Percentiles rank a stretch among this genome's conserved stretches.
Evolutionary conservation across 2,888 invertebrate genomes (phyloP).

Genomic region (Neria commutata): DNA sequence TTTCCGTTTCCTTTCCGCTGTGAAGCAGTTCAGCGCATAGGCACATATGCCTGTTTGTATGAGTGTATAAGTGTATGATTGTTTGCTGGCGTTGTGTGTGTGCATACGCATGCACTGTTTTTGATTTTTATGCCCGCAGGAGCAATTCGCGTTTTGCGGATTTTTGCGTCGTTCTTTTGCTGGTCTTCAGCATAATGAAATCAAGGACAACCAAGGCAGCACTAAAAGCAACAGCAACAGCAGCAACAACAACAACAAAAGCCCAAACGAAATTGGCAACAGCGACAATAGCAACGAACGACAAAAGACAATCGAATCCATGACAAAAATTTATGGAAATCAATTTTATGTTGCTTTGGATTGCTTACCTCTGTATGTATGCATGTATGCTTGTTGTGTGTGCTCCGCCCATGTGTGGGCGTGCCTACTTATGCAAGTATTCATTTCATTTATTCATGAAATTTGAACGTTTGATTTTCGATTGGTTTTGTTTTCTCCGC

Average conservation of each 20-base stretch:
- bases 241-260: neutral
- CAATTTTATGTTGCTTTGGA: no score
- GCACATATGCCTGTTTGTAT: neutral
- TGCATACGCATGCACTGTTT: neutral
- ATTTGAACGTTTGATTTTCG: neutral
- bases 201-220: neutral
- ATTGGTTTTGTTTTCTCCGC: neutral
- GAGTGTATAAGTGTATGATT: neutral
- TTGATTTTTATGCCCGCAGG: neutral
- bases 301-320: constrained; percentile 11
- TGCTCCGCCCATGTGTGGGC: no score
- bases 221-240: neutral
- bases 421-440: neutral
- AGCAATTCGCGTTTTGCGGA: neutral
- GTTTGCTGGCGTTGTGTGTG: neutral
- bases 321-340: constrained; percentile 16
- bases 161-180: neutral
- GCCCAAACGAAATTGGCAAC: no score
- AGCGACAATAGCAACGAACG: no score
- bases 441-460: neutral
- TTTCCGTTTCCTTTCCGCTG: constrained; percentile 17
- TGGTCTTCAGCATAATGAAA: no score
- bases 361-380: no score
- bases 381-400: no score
- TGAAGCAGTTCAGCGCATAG: neutral